Evolutionary conservation across 2,888 invertebrate genomes (phyloP).

Genomic region (Acanthoscelides obtectus): DNA sequence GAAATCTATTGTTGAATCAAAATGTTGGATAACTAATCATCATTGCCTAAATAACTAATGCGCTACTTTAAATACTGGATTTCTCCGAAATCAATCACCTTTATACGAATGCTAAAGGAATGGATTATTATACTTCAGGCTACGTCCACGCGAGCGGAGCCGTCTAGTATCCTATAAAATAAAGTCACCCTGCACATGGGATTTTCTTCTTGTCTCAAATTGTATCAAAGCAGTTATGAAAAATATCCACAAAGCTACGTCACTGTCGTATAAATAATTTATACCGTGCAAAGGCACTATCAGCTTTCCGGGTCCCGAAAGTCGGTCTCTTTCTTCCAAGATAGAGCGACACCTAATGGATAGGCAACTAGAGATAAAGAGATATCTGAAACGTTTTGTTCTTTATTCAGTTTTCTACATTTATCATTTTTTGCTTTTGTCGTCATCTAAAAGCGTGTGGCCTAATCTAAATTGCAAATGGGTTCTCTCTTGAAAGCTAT

Average conservation of each 20-base stretch:
- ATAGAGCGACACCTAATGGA: not conserved
- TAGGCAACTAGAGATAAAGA: not conserved
- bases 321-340: not conserved
- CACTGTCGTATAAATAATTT: not conserved
- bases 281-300: not conserved
- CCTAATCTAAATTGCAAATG: not conserved
- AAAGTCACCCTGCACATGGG: too few species aligned
- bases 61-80: too few species aligned
- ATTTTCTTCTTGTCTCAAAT: not conserved
- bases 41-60: too few species aligned
- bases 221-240: not conserved
- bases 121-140: too few species aligned
- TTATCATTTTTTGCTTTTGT: not conserved
- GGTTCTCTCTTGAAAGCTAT: not conserved
- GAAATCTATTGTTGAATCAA: too few species aligned
- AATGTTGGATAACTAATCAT: too few species aligned
- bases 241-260: not conserved
- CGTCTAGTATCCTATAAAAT: too few species aligned
- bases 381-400: not conserved
- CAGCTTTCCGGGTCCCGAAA: not conserved
- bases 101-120: too few species aligned
- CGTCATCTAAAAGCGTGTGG: not conserved
- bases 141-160: too few species aligned
- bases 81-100: too few species aligned
- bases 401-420: not conserved